Base-by-base conservation (phyloP, 2,888 invertebrate genomes). In the Limnephilus rhombicus region DNA sequence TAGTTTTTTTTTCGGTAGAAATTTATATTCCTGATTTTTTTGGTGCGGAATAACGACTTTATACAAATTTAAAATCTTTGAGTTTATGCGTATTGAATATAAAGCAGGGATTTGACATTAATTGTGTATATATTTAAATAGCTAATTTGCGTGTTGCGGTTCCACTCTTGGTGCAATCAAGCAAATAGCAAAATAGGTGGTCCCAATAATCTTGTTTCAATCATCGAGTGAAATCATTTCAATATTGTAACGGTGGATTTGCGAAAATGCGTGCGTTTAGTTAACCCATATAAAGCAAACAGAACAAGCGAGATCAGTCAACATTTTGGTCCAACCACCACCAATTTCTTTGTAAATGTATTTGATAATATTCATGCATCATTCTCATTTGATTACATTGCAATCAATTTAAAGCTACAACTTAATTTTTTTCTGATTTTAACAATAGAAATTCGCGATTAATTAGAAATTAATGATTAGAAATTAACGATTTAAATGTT, bases 201-300 rank as follows among this genome's bases (percentile, higher is more conserved):
- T 24, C 18, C 41, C 83, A n/a, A 34, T 24, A 83, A 83, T 24
- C n/a, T 41, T 37, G 34, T 83, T 24, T 37, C 68, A 68, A 83
- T 83, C 37, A 34, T 83, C 83, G 83, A 37, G 9, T 15, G 83
- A 37, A 37, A 37, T 15, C 15, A 37, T 34, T 24, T 31, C 83
- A 34, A 34, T 83, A 83, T 83, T 34, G 24, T 18, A 37, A 5
- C 18, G 31, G 18, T 86, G 49, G 45, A 45, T 45, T 86, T 37
- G 86, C 29, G 86, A 86, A 49, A 49, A 49, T 49, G 49, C 86
- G 45, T 86, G 86, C 29, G n/a, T 45, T 45, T 86, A 45, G 45
- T 37, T 83, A 37, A 24, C 83, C 83, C 83, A 83, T 24, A 83
- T 37, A 83, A 83, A 83, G 34, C 82, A 83, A 83, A 41, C 37